Evolutionary conservation across 2,113 vertebrate genomes (phyloP).

Genomic region (mouse (Mus musculus)): GRCm39 chr1:128409001-128409500

Average conservation of each 20-base stretch:
- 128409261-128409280: neutral
- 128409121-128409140: constrained; percentile 1
- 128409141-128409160: constrained; percentile 35
- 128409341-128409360: neutral
- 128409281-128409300: neutral
- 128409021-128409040: constrained; percentile 55
- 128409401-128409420: too few relatives aligned
- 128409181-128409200: neutral
- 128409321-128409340: neutral
- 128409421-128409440: too few relatives aligned
- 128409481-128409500: too few relatives aligned
- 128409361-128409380: too few relatives aligned
- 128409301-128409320: neutral
- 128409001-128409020: constrained; percentile 34
- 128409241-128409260: neutral
- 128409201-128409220: neutral
- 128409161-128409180: neutral
- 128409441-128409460: too few relatives aligned
- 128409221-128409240: neutral
- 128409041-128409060: constrained; percentile 9
- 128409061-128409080: constrained; percentile 40
- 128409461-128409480: too few relatives aligned
- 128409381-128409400: too few relatives aligned
- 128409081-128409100: constrained; percentile 64
- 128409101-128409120: constrained; percentile 31